Evolutionary conservation across 2,888 invertebrate species (phyloP).

Genomic region (Ligdia adustata): DNA sequence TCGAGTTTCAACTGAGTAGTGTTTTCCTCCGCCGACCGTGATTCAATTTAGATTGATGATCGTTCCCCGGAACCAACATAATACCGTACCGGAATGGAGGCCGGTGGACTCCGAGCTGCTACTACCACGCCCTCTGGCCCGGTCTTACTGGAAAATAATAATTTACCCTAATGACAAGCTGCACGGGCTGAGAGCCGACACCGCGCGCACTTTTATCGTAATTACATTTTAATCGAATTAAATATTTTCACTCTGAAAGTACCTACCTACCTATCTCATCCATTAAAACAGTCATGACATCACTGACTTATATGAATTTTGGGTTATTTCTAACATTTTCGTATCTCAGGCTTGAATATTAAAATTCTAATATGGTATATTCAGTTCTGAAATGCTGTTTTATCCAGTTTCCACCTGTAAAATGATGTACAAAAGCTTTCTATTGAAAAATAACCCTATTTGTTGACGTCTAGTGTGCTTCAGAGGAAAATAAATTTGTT

Average conservation of each 20-base stretch:
- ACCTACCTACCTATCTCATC: neutral
- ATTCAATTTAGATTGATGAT: conserved; percentile 41
- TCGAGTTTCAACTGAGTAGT: conserved; percentile 38
- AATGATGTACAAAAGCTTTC: conserved; percentile 63
- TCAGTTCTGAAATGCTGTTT: neutral
- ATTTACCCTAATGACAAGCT: conserved; percentile 39
- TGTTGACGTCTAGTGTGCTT: conserved; percentile 78
- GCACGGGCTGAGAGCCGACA: conserved; percentile 26
- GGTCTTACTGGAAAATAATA: conserved; percentile 32
- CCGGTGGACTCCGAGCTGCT: conserved; percentile 16
- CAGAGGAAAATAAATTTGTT: conserved; percentile 77
- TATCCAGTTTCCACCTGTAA: conserved; percentile 40
- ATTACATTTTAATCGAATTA: conserved; percentile 25
- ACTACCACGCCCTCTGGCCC: neutral
- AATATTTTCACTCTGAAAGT: conserved; percentile 1
- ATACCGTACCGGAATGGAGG: conserved; percentile 28
- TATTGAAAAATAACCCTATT: conserved; percentile 80
- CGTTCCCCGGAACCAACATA: conserved; percentile 38
- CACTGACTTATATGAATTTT: neutral
- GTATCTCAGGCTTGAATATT: too few species aligned
- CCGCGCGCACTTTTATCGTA: conserved; percentile 25
- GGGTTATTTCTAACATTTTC: too few species aligned
- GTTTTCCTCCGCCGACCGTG: conserved; percentile 38
- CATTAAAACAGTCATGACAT: neutral
- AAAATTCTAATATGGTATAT: neutral